Percentiles rank a stretch among this genome's conserved stretches.
Conservation (phyloP, 2,797 vertebrate species). For the Threskiornis aethiopicus region DNA sequence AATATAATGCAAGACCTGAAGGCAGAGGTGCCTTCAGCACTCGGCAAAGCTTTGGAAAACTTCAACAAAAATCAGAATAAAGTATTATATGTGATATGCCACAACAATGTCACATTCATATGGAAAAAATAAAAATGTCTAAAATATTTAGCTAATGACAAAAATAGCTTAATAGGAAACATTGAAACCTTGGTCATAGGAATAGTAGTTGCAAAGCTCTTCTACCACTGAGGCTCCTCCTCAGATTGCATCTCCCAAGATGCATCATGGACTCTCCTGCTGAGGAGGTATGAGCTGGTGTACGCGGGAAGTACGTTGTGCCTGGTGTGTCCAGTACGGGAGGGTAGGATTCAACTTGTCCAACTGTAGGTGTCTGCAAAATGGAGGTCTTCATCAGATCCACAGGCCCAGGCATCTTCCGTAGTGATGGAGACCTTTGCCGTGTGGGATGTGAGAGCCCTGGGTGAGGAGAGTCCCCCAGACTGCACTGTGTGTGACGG, state of each 20-base stretch:
- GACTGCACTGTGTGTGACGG: neutral
- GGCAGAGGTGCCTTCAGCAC: neutral
- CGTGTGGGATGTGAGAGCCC: neutral
- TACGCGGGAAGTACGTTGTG: rapidly evolving
- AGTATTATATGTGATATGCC: neutral
- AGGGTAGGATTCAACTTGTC: neutral
- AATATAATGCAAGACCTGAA: neutral
- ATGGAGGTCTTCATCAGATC: neutral
- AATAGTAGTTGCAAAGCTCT: neutral
- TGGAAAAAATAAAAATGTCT: neutral
- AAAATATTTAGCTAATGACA: neutral
- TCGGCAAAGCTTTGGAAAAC: neutral
- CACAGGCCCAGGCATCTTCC: neutral
- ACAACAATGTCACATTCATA: neutral
- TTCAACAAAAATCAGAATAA: neutral
- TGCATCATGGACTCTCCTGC: neutral
- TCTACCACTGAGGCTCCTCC: neutral
- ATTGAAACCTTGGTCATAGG: neutral
- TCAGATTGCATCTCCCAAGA: neutral
- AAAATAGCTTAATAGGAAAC: neutral
- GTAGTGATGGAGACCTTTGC: neutral
- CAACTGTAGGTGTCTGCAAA: rapidly evolving
- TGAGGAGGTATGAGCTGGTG: neutral
- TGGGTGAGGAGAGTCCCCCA: neutral
- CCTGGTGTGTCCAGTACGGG: neutral